Percentiles rank a stretch among this genome's conserved stretches.
These are phyloP conservation scores for Coenonympha glycerion DNA, from an alignment of 2,888 invertebrate species.

Conservation along the genomic window DNA sequence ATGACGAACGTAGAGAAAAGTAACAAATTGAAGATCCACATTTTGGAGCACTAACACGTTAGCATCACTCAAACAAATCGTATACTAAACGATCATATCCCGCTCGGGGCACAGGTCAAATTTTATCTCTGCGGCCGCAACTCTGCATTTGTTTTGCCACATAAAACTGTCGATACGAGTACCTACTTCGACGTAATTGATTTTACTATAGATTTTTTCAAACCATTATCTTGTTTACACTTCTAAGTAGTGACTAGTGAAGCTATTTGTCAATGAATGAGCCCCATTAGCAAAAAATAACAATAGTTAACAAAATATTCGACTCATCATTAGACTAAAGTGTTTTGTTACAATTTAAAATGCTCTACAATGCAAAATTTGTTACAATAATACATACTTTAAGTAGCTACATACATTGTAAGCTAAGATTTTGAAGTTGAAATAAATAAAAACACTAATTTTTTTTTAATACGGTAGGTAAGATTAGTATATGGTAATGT, in stretches of 20 bases:
- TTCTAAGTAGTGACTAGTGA: not conserved
- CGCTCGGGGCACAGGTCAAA: constrained; percentile 26
- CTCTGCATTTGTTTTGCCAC: not conserved
- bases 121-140: constrained; percentile 20
- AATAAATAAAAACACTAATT: no score
- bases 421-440: no score
- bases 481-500: no score
- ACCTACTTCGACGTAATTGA: not conserved
- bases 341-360: not conserved
- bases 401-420: no score
- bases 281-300: not conserved
- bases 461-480: no score
- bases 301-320: not conserved
- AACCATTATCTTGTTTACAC: not conserved
- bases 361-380: not conserved
- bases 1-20: constrained; percentile 5
- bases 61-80: constrained; percentile 14
- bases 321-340: not conserved
- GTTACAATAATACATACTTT: not conserved
- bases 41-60: constrained; percentile 7
- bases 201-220: not conserved
- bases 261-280: not conserved
- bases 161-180: not conserved
- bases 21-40: constrained; percentile 11
- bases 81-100: constrained; percentile 25